Evolutionary conservation across 2,113 vertebrate species (phyloP).

Genomic region (Aegithalos caudatus): DNA sequence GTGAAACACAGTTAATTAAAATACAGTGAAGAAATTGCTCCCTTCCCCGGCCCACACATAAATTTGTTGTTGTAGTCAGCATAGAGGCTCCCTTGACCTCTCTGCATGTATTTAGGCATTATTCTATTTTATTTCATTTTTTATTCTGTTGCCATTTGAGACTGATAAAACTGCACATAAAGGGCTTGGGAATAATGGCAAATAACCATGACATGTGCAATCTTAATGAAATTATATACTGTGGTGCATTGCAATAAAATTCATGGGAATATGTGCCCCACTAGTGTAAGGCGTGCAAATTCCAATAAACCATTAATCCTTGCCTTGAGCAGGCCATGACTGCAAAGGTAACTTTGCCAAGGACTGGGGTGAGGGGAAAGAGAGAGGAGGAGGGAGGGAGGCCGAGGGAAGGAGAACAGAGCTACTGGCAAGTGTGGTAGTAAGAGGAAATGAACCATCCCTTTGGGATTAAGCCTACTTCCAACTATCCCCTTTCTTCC

Average conservation of each 20-base stretch:
- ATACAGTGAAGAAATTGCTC: conserved; percentile 39
- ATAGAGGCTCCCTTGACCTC: conserved; percentile 18
- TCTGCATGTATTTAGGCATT: conserved; percentile 15
- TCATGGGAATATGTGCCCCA: neutral
- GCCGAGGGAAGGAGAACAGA: neutral
- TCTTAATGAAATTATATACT: conserved; percentile 44
- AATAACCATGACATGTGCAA: neutral
- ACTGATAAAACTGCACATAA: conserved; percentile 2
- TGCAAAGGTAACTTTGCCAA: conserved; percentile 46
- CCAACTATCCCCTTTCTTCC: neutral
- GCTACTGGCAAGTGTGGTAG: neutral
- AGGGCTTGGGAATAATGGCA: neutral
- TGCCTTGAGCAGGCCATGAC: neutral
- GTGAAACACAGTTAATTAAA: conserved; percentile 64
- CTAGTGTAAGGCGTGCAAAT: neutral
- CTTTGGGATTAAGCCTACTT: neutral
- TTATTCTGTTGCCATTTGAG: conserved; percentile 23
- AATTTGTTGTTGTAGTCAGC: conserved; percentile 35
- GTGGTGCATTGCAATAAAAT: neutral
- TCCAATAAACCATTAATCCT: conserved; percentile 39
- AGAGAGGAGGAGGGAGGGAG: neutral
- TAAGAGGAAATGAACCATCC: neutral
- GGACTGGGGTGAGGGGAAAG: neutral
- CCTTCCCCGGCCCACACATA: neutral
- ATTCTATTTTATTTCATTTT: conserved; percentile 31